These are phyloP conservation scores for Ptychobarbus kaznakovi DNA, from an alignment of 2,797 vertebrate species.

Conservation along the genomic window DNA sequence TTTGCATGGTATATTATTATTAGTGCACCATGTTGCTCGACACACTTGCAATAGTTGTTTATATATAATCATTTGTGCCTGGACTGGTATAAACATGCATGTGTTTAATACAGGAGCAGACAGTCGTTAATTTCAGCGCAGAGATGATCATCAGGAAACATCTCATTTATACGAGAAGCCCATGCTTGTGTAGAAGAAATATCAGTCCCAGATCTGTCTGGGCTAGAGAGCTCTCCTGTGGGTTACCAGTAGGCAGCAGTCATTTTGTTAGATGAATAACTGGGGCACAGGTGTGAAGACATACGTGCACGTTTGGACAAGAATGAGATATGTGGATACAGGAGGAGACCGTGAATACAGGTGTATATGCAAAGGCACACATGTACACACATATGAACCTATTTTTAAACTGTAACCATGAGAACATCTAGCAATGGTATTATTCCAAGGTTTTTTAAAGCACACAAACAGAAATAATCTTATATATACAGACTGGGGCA, in stretches of 20 bases:
- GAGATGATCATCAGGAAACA: conserved; percentile 30
- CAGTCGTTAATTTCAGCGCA: neutral
- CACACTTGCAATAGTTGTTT: conserved; percentile 7
- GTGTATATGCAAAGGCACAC: conserved; percentile 8
- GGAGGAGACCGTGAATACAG: neutral
- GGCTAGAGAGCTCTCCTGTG: conserved; percentile 45
- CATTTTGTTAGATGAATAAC: conserved; percentile 43
- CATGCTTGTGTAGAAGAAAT: conserved; percentile 27
- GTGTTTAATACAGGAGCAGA: neutral
- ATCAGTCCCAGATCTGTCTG: conserved; percentile 51
- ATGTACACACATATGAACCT: conserved; percentile 16
- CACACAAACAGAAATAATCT: neutral
- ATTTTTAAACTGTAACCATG: conserved; percentile 40
- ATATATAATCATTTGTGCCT: neutral
- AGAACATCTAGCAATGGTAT: conserved; percentile 11
- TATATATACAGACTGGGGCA: neutral
- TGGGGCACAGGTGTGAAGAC: conserved; percentile 50
- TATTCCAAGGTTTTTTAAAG: neutral
- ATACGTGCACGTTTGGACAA: conserved; percentile 32
- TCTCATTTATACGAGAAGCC: conserved; percentile 41
- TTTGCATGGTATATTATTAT: conserved; percentile 11
- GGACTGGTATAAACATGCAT: neutral
- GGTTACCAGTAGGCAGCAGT: conserved; percentile 41
- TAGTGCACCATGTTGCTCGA: conserved; percentile 7
- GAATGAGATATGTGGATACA: conserved; percentile 23